These are phyloP conservation scores for Gobiocypris rarus DNA, from an alignment of 2,113 vertebrate species.

Conservation along the genomic window DNA sequence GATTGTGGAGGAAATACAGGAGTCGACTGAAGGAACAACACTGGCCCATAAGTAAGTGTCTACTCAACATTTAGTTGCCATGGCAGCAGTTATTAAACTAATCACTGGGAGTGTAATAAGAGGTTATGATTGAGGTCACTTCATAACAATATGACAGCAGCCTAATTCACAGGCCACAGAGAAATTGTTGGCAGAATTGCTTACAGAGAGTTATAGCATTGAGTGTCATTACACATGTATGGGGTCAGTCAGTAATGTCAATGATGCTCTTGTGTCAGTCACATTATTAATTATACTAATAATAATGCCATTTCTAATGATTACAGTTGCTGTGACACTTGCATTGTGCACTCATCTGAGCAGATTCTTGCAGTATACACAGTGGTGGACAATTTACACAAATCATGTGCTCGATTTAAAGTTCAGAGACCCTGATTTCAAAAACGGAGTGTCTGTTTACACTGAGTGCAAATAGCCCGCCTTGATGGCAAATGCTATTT, in stretches of 20 bases:
- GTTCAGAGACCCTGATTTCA: background rate
- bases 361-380: background rate
- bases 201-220: background rate
- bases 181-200: background rate
- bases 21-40: background rate
- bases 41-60: background rate
- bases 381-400: background rate
- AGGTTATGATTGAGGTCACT: constrained; percentile 12
- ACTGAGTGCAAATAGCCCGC: no score
- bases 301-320: background rate
- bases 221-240: background rate
- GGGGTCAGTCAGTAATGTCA: constrained; percentile 4
- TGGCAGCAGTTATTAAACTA: background rate
- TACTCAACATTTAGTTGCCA: background rate
- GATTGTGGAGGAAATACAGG: background rate
- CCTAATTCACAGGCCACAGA: background rate
- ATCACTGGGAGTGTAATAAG: background rate
- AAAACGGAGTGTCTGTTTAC: no score
- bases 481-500: no score
- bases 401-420: background rate
- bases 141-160: constrained; percentile 1
- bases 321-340: background rate
- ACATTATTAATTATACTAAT: constrained; percentile 19
- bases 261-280: background rate
- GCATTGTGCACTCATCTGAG: background rate